These are phyloP conservation scores for Spodoptera littoralis DNA, from an alignment of 2,888 invertebrate genomes.

Conservation along the genomic window DNA sequence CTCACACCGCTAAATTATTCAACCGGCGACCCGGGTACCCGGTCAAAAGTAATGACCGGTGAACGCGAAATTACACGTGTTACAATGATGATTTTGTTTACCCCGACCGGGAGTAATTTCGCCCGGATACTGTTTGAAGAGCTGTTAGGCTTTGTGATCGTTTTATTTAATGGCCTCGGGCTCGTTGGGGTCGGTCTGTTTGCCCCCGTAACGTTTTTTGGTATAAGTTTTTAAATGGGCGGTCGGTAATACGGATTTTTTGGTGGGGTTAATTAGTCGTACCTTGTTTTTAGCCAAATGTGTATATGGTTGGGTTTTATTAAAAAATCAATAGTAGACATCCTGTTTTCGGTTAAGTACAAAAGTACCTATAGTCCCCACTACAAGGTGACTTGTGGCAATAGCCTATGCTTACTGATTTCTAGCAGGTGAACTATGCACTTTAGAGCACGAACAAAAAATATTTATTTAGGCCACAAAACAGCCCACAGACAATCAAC, in stretches of 20 bases:
- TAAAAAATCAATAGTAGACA: no score
- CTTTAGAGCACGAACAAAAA: no score
- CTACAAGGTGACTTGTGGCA: no score
- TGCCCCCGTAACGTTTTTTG: conserved; percentile 59
- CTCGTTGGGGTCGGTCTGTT: conserved; percentile 56
- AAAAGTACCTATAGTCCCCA: no score
- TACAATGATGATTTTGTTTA: conserved; percentile 85
- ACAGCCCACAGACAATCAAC: no score
- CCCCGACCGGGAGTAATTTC: conserved; percentile 73
- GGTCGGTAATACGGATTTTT: conserved; percentile 22
- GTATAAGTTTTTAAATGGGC: conserved; percentile 60
- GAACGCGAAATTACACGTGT: conserved; percentile 85
- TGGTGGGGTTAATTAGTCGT: conserved; percentile 27
- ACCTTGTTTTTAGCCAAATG: neutral
- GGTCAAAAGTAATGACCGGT: conserved; percentile 83
- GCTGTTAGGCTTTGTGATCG: conserved; percentile 80
- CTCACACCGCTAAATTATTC: conserved; percentile 83
- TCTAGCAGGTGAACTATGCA: no score
- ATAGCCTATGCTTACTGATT: no score
- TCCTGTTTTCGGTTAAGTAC: no score
- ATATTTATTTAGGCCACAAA: no score
- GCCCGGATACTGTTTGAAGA: conserved; percentile 76
- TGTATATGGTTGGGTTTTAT: neutral
- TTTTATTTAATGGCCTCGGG: conserved; percentile 73
- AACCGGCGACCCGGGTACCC: conserved; percentile 70